Evolutionary conservation across 2,888 invertebrate species (phyloP).

Genomic region (Malthinus seriepunctatus): DNA sequence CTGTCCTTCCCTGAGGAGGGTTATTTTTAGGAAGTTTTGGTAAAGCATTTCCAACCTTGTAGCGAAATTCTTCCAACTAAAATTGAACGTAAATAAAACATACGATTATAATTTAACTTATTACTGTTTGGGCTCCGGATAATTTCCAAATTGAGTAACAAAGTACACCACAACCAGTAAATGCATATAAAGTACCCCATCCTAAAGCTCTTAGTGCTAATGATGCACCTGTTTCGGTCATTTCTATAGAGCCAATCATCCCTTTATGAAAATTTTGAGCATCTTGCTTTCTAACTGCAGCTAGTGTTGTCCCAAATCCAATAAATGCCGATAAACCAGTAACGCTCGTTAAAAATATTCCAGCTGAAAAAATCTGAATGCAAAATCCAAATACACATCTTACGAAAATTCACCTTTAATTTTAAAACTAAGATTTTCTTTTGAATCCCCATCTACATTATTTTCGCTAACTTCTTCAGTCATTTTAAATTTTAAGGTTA

Average conservation of each 20-base stretch:
- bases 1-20: conserved; percentile 80
- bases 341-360: conserved; percentile 70
- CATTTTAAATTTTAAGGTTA: conserved; percentile 12
- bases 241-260: conserved; percentile 60
- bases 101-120: conserved; percentile 40
- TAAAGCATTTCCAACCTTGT: conserved; percentile 76
- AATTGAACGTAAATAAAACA: conserved; percentile 36
- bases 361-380: conserved; percentile 58
- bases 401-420: conserved; percentile 26
- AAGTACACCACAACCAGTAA: conserved; percentile 80
- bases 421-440: conserved; percentile 23
- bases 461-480: background rate
- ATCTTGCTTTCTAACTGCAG: conserved; percentile 78
- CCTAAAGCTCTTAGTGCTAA: conserved; percentile 84
- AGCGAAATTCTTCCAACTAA: conserved; percentile 80
- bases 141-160: conserved; percentile 87
- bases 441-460: background rate
- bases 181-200: conserved; percentile 85
- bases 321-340: conserved; percentile 78
- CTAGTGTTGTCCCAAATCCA: conserved; percentile 81
- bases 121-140: conserved; percentile 83
- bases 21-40: conserved; percentile 78
- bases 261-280: conserved; percentile 79
- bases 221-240: conserved; percentile 76
- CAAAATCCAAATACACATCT: no score